Conservation (phyloP, 2,113 vertebrate genomes). For the Campylorhamphus procurvoides region DNA sequence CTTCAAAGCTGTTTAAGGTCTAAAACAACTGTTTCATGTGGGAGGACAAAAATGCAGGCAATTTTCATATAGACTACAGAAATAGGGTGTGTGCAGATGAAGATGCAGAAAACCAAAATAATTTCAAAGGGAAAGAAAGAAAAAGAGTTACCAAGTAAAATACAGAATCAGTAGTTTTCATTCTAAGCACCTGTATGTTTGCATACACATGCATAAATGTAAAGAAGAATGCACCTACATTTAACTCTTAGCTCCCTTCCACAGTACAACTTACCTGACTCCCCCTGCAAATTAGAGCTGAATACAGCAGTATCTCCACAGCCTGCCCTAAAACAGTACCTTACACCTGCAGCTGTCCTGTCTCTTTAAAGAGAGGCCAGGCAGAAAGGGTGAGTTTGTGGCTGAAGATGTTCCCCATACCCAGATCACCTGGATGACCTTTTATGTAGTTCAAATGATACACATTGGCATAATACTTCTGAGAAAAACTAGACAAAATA, state of each 20-base stretch:
- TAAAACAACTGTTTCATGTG: not conserved
- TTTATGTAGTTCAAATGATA: not conserved
- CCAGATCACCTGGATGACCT: not conserved
- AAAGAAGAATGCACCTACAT: not conserved
- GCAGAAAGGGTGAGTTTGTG: not conserved
- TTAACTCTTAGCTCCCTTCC: not conserved
- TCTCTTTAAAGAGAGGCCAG: not conserved
- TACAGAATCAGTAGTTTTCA: not conserved
- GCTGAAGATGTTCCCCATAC: not conserved
- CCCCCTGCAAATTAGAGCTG: not conserved
- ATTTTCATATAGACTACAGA: not conserved
- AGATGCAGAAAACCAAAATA: not conserved
- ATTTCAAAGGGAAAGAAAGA: not conserved
- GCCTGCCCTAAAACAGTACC: not conserved
- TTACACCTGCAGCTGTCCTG: not conserved
- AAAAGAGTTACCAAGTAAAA: not conserved
- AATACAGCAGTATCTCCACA: not conserved
- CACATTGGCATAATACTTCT: not conserved
- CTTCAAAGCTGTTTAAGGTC: not conserved
- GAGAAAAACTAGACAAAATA: not conserved
- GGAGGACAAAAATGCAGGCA: not conserved
- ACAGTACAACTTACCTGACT: not conserved
- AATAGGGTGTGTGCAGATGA: not conserved
- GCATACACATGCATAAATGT: fast-evolving
- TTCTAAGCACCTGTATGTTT: not conserved